phyloP scores from a whole-genome alignment of 2,797 vertebrate genomes.

The Crenichthys baileyi region DNA sequence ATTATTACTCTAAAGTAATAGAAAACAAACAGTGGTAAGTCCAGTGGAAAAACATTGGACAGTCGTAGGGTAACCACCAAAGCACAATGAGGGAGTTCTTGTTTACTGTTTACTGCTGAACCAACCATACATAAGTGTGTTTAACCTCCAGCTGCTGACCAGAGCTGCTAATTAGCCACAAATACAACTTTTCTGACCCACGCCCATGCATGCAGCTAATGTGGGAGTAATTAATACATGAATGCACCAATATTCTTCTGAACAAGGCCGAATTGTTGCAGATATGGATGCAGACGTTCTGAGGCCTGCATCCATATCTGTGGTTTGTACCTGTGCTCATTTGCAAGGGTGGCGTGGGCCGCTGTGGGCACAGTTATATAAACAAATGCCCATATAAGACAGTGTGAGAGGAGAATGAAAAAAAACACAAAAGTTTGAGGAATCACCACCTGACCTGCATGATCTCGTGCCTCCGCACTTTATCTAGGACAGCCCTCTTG shows the following conservation, averaged over 20 bases:
- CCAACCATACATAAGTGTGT: neutral
- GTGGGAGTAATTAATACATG: conserved; percentile 33
- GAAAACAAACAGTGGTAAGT: conserved; percentile 12
- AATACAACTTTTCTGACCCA: neutral
- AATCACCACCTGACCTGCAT: conserved; percentile 48
- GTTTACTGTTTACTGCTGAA: conserved; percentile 12
- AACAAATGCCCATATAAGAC: conserved; percentile 68
- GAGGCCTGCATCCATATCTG: neutral
- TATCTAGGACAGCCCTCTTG: conserved; percentile 55
- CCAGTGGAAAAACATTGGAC: conserved; percentile 11
- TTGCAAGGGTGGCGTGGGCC: conserved; percentile 56
- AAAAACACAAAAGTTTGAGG: conserved; percentile 42
- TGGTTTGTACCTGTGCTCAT: conserved; percentile 19
- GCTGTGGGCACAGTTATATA: conserved; percentile 63
- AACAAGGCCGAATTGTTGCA: conserved; percentile 3
- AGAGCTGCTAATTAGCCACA: conserved; percentile 12
- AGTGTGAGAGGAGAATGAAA: conserved; percentile 23
- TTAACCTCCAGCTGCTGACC: conserved; percentile 3
- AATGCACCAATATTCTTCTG: neutral
- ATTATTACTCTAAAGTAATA: conserved; percentile 20
- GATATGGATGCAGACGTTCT: conserved; percentile 20
- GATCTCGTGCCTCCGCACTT: conserved; percentile 36
- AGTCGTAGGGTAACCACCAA: conserved; percentile 13
- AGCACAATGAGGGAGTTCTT: conserved; percentile 1
- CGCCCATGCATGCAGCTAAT: neutral